A percentile compares a stretch with the other conserved stretches of the same genome.
These are phyloP conservation scores for Tachina grossa DNA, from an alignment of 2,888 invertebrate genomes.

Conservation along the genomic window DNA sequence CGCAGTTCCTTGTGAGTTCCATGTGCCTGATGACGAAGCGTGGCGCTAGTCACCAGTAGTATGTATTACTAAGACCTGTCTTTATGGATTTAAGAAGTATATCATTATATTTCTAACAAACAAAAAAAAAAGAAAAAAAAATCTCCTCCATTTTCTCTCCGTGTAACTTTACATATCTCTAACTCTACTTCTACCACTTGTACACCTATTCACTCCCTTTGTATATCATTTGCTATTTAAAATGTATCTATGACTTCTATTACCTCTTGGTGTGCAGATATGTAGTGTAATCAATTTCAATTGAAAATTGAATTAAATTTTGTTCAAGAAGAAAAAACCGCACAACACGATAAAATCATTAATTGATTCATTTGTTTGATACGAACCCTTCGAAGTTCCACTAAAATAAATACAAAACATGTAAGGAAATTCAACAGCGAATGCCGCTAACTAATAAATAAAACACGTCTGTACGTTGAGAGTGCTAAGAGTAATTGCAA, in stretches of 20 bases:
- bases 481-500: slow-evolving; percentile 21
- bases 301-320: slow-evolving; percentile 70
- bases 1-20: too few species aligned
- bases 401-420: slow-evolving; percentile 36
- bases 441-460: slow-evolving; percentile 55
- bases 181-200: slow-evolving; percentile 17
- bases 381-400: slow-evolving; percentile 16
- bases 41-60: too few species aligned
- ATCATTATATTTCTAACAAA: too few species aligned
- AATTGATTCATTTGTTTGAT: slow-evolving; percentile 69
- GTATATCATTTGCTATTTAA: slow-evolving; percentile 62
- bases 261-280: slow-evolving; percentile 48
- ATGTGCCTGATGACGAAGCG: too few species aligned
- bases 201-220: slow-evolving; percentile 46
- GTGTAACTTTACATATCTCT: slow-evolving; percentile 1
- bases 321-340: slow-evolving; percentile 9
- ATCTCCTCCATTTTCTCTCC: not conserved
- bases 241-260: slow-evolving; percentile 68
- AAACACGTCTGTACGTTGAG: slow-evolving; percentile 26
- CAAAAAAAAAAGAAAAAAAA: too few species aligned
- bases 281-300: slow-evolving; percentile 69
- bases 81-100: too few species aligned
- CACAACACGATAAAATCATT: slow-evolving; percentile 43
- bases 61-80: too few species aligned
- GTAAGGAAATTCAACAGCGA: slow-evolving; percentile 32